Evolutionary conservation across 1,140 invertebrate species (phyloP).

Genomic region (Aphaenogaster rudis): DNA sequence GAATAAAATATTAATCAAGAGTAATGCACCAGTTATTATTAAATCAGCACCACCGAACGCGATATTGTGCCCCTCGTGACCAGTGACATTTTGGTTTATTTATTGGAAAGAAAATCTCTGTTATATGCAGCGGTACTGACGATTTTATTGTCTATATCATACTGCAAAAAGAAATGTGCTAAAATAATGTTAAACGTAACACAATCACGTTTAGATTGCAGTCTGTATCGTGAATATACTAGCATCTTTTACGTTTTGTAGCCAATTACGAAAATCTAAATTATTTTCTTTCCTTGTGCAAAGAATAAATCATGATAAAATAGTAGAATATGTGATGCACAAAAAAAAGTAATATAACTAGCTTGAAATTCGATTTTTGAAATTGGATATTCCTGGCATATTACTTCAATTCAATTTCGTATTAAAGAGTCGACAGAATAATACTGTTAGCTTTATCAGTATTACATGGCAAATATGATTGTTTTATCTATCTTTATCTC

Average conservation of each 20-base stretch:
- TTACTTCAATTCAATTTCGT: slow-evolving; percentile 11
- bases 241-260: background rate
- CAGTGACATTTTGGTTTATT: background rate
- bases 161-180: background rate
- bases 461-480: slow-evolving; percentile 16
- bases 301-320: background rate
- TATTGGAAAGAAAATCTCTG: slow-evolving; percentile 6
- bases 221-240: background rate
- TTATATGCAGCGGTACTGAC: background rate
- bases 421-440: background rate
- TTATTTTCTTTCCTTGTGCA: background rate
- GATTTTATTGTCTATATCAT: background rate
- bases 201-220: background rate
- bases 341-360: background rate
- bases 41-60: background rate
- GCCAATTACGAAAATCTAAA: background rate
- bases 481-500: background rate
- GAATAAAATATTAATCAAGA: slow-evolving; percentile 30
- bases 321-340: background rate
- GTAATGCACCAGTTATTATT: background rate
- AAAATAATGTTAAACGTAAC: background rate
- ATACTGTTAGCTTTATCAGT: background rate
- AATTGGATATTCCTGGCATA: background rate
- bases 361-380: slow-evolving; percentile 5
- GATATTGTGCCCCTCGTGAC: background rate